Percentiles rank a stretch among this genome's conserved stretches.
Evolutionary conservation across 2,888 invertebrate species (phyloP).

Genomic region (Philereme vetulata): DNA sequence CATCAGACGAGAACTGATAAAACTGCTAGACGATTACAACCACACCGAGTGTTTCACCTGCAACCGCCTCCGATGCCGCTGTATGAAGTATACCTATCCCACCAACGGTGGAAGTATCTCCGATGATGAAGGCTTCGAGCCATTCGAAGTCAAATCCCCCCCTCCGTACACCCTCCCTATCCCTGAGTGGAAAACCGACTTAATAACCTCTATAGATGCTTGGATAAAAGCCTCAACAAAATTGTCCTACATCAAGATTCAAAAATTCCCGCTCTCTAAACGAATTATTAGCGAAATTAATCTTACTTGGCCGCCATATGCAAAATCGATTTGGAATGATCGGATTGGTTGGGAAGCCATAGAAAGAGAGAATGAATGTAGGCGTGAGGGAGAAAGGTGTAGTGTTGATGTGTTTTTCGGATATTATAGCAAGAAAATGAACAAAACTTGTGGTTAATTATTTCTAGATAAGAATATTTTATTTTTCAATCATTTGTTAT

Average conservation of each 20-base stretch:
- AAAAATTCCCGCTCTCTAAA: constrained; percentile 33
- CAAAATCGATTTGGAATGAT: constrained; percentile 43
- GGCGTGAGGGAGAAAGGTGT: constrained; percentile 16
- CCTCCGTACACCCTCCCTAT: constrained; percentile 38
- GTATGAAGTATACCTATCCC: constrained; percentile 27
- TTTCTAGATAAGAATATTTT: too few species aligned
- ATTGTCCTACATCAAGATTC: constrained; percentile 19
- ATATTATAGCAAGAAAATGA: constrained; percentile 26
- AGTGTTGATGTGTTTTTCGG: constrained; percentile 42
- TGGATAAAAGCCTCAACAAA: constrained; percentile 40
- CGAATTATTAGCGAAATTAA: constrained; percentile 34
- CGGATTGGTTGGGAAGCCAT: constrained; percentile 27
- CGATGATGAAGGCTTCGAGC: constrained; percentile 14
- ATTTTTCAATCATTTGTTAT: too few species aligned
- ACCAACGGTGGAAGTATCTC: constrained; percentile 32
- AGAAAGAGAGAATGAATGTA: constrained; percentile 21
- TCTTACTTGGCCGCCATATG: constrained; percentile 42
- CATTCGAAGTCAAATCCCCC: constrained; percentile 33
- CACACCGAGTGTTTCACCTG: constrained; percentile 44
- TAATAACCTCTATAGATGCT: constrained; percentile 23
- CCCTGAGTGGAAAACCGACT: constrained; percentile 34
- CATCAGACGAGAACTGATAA: constrained; percentile 45
- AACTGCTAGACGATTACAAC: constrained; percentile 45
- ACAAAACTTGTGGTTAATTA: not conserved
- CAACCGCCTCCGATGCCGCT: constrained; percentile 45